Conservation (phyloP, 1,140 invertebrate genomes). For the Penaeus chinensis region DNA sequence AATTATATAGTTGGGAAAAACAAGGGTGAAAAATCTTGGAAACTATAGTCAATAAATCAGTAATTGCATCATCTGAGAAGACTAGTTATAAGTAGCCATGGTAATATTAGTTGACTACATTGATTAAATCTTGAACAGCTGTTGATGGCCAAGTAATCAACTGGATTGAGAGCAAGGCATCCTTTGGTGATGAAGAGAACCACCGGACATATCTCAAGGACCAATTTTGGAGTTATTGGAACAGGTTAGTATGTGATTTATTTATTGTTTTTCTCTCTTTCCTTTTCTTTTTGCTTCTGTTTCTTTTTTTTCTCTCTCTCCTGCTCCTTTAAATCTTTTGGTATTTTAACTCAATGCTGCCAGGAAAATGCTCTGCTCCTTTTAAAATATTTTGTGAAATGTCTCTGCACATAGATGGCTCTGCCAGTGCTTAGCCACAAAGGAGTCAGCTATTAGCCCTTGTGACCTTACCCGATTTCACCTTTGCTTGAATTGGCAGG, state of each 20-base stretch:
- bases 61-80: slow-evolving; percentile 16
- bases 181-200: slow-evolving; percentile 86
- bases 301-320: not conserved
- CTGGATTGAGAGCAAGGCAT: slow-evolving; percentile 97
- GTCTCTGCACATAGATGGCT: too few relatives aligned
- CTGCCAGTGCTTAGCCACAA: too few relatives aligned
- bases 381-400: too few relatives aligned
- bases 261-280: not conserved
- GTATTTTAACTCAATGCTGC: too few relatives aligned
- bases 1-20: too few relatives aligned
- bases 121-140: slow-evolving; percentile 31
- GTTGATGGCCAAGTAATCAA: slow-evolving; percentile 80
- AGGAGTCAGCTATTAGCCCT: too few relatives aligned
- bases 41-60: too few relatives aligned
- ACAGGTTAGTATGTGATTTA: slow-evolving; percentile 73
- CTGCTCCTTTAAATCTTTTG: not conserved
- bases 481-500: too few relatives aligned
- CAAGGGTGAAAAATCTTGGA: too few relatives aligned
- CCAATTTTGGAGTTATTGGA: slow-evolving; percentile 91
- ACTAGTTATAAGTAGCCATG: slow-evolving; percentile 1
- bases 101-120: not conserved
- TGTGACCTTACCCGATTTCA: too few relatives aligned
- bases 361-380: too few relatives aligned
- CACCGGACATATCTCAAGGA: slow-evolving; percentile 88
- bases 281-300: not conserved